phyloP scores from a whole-genome alignment of 2,113 vertebrate species.

The Pedionomus torquatus region DNA sequence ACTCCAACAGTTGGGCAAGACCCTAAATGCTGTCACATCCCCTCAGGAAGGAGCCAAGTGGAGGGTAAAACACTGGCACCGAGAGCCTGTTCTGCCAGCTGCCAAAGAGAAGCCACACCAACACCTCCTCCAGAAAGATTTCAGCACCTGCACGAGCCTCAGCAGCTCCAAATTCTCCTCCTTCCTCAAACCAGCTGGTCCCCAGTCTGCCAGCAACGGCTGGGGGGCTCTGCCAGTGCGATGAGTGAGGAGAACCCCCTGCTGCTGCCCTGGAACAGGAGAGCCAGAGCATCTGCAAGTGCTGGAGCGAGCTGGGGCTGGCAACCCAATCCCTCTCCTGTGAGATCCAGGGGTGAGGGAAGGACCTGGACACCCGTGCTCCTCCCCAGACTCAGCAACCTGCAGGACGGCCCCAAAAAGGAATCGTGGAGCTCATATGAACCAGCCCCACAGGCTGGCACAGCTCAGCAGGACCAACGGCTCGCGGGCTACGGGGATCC shows the following conservation, averaged over 20 bases:
- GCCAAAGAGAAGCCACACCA: neutral
- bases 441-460: neutral
- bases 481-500: neutral
- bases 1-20: neutral
- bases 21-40: fast-evolving
- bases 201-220: neutral
- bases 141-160: neutral
- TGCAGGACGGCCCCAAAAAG: neutral
- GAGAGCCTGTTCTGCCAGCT: neutral
- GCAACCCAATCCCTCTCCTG: neutral
- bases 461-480: neutral
- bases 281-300: neutral
- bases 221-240: neutral
- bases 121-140: neutral
- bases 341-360: neutral
- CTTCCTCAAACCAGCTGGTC: neutral
- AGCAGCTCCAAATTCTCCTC: neutral
- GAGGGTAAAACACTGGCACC: neutral
- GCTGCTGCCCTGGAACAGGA: neutral
- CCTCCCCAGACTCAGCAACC: neutral
- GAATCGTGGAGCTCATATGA: fast-evolving
- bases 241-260: neutral
- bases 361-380: neutral
- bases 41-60: neutral
- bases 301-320: neutral